Percentiles rank a stretch among this genome's conserved stretches.
These are phyloP conservation scores for Pomacea maculata DNA, from an alignment of 1,140 invertebrate species.

Conservation along the genomic window DNA sequence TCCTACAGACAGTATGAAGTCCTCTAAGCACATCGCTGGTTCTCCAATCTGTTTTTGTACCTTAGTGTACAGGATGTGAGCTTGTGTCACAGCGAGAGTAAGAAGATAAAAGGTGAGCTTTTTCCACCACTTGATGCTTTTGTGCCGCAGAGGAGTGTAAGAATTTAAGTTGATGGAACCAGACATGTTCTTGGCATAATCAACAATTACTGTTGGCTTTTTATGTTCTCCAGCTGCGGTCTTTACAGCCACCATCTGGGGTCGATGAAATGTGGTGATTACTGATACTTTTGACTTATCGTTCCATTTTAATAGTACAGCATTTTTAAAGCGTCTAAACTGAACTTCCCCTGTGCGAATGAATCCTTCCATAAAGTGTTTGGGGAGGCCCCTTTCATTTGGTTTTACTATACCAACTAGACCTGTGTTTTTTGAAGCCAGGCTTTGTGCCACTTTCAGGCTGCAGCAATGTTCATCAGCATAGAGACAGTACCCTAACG, in stretches of 20 bases:
- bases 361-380: background rate
- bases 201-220: background rate
- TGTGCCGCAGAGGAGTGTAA: background rate
- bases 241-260: background rate
- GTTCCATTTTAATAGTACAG: background rate
- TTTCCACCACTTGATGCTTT: slow-evolving; percentile 17
- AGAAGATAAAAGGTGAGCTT: slow-evolving; percentile 11
- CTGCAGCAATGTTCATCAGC: background rate
- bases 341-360: background rate
- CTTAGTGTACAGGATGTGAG: background rate
- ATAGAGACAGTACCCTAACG: background rate
- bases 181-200: slow-evolving; percentile 9
- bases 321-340: background rate
- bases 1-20: background rate
- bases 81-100: slow-evolving; percentile 6
- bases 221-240: background rate
- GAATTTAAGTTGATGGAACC: background rate
- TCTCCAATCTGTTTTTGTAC: background rate
- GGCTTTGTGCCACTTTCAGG: background rate
- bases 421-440: background rate
- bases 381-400: background rate
- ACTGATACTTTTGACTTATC: background rate
- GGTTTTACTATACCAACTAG: background rate
- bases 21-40: background rate
- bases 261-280: background rate